Base-by-base conservation (phyloP, 2,888 invertebrate genomes). In the Xestia xanthographa region DNA sequence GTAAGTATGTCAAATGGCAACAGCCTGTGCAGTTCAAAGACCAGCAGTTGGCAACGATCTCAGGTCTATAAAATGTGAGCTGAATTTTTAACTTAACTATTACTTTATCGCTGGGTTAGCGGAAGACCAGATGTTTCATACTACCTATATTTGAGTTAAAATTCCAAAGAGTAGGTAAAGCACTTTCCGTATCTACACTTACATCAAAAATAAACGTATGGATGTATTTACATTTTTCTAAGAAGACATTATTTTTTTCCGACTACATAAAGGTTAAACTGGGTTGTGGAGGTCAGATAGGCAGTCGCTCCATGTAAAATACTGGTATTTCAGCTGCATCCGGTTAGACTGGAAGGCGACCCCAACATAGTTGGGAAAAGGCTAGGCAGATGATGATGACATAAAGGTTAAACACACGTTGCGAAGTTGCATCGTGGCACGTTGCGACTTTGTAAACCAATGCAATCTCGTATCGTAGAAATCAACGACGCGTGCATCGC, bases 11-110 rank as follows among this genome's bases (percentile, higher is more conserved):
- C 79, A 82, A 79, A 88, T 72, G 68, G 68, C 63, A 69, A 63
- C 60, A 71, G 77, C 65, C 79, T 67, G 75, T 26, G 53, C 26
- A 60, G 84, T 82, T 82, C 82, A 84, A 82, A 84, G 86, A 67
- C 76, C 77, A 84, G 79, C 66, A 88, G 72, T 88, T 88, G 87
- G 87, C 87, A 87, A 78, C 84, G 79, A 75, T 80, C 76, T 72
- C 75, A 69, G 82, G 65, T 72, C 73, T 68, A 87, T 86, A 86
- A 88, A 88, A 84, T 87, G 87, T 79, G 88, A 82, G 72, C 48
- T 62, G 88, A 87, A 88, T 87, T 79, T 80, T 79, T 86, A 86
- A 84, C 77, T 62, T 58, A 88, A 76, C 67, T 80, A 79, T 86
- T 78, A 74, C 79, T 83, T 84, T 83, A 75, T 72, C 38, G 66